Conservation (phyloP, 2,888 invertebrate species). For the Trissoscelio sp. region DNA sequence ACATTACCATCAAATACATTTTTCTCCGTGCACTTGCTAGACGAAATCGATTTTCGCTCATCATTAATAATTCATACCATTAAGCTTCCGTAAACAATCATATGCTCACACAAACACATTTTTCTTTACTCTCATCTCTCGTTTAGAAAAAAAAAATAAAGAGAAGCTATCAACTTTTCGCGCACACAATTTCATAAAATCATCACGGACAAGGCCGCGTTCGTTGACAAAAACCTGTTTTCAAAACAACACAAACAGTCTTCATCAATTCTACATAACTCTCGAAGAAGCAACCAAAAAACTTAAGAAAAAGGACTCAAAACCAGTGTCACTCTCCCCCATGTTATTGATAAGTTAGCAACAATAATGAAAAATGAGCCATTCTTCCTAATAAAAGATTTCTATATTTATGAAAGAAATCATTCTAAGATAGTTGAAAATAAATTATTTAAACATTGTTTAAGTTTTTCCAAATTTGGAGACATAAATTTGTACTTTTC, state of each 20-base stretch:
- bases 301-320: conserved; percentile 1
- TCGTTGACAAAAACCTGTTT: conserved; percentile 46
- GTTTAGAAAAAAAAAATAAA: conserved; percentile 12
- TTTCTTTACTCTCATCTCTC: neutral
- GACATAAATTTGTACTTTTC: too few relatives aligned
- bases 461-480: too few relatives aligned
- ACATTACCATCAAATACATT: neutral
- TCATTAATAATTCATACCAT: conserved; percentile 32
- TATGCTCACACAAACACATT: conserved; percentile 16
- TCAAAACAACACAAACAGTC: conserved; percentile 43
- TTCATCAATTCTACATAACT: conserved; percentile 36
- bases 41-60: conserved; percentile 22
- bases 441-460: too few relatives aligned
- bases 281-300: neutral
- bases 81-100: conserved; percentile 36
- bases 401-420: too few relatives aligned
- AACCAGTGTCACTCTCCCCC: conserved; percentile 6
- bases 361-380: neutral
- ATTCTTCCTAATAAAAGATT: neutral
- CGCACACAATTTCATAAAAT: conserved; percentile 33
- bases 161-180: conserved; percentile 27
- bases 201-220: conserved; percentile 21
- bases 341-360: conserved; percentile 2
- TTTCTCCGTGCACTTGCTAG: neutral
- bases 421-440: too few relatives aligned